phyloP scores from a whole-genome alignment of 1,140 invertebrate species.

The Drosophila rufa region DNA sequence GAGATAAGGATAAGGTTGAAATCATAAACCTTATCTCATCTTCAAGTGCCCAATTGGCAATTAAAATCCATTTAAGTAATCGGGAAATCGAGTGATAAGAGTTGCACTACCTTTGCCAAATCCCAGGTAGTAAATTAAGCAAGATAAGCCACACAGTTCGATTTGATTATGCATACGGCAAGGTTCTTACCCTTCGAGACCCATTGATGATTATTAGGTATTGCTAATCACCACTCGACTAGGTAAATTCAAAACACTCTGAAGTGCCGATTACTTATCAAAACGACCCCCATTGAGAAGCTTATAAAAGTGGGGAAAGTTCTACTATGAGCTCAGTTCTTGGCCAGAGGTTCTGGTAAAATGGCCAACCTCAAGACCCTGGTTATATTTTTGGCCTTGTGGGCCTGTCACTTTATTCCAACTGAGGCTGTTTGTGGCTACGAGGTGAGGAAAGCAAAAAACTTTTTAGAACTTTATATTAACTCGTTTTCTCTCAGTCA shows the following conservation, averaged over 20 bases:
- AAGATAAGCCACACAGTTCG: background rate
- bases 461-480: background rate
- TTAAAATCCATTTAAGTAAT: slow-evolving; percentile 47
- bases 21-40: slow-evolving; percentile 3
- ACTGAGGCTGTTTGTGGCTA: slow-evolving; percentile 54
- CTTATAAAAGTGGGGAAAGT: slow-evolving; percentile 16
- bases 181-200: slow-evolving; percentile 26
- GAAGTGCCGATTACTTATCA: slow-evolving; percentile 39
- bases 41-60: slow-evolving; percentile 24
- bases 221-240: slow-evolving; percentile 11
- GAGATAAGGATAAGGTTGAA: slow-evolving; percentile 13
- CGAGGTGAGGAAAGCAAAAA: slow-evolving; percentile 26
- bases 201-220: background rate
- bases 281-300: slow-evolving; percentile 11
- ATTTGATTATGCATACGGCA: slow-evolving; percentile 4
- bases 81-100: slow-evolving; percentile 16
- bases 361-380: slow-evolving; percentile 4
- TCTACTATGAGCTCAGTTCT: background rate
- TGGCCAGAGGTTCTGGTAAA: background rate
- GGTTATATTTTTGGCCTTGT: slow-evolving; percentile 18
- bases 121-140: background rate
- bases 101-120: slow-evolving; percentile 11
- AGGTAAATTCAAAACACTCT: slow-evolving; percentile 35
- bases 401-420: background rate
- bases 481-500: slow-evolving; percentile 85